Percentiles rank a stretch among this genome's conserved stretches.
phyloP scores from a whole-genome alignment of 2,888 invertebrate genomes.

The Adela reaumurella region DNA sequence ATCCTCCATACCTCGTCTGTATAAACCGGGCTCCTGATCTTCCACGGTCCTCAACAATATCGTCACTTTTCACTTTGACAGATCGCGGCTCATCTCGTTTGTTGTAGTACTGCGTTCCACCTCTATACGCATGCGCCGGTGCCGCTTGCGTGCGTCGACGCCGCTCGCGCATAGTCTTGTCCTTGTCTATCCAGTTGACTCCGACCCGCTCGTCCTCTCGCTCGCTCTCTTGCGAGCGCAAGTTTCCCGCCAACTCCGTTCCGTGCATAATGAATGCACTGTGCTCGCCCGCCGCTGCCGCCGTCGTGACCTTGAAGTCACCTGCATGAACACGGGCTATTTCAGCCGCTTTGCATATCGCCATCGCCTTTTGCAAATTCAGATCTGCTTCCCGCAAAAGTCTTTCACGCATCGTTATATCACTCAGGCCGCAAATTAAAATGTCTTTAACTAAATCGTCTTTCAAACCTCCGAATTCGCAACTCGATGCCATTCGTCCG shows the following conservation, averaged over 20 bases:
- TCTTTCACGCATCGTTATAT: conserved; percentile 9
- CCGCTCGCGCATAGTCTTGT: neutral
- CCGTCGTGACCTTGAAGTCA: conserved; percentile 6
- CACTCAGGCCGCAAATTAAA: conserved; percentile 13
- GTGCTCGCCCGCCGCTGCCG: neutral
- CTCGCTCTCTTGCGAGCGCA: neutral
- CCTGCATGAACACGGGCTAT: conserved; percentile 9
- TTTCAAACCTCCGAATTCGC: conserved; percentile 12
- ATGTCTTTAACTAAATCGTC: conserved; percentile 12
- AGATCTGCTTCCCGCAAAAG: conserved; percentile 11
- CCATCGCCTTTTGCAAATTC: conserved; percentile 10
- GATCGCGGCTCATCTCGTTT: neutral
- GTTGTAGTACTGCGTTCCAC: neutral
- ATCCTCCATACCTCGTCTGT: neutral
- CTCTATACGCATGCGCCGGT: neutral
- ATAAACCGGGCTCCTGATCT: neutral
- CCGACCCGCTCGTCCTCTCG: neutral
- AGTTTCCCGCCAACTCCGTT: neutral
- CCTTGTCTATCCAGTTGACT: neutral
- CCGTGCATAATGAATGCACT: neutral
- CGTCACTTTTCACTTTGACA: neutral
- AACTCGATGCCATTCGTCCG: conserved; percentile 11
- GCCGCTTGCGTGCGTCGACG: neutral
- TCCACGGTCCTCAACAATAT: neutral
- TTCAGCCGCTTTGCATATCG: conserved; percentile 10